phyloP scores from a whole-genome alignment of 2,888 invertebrate genomes.

The Pammene fasciana region DNA sequence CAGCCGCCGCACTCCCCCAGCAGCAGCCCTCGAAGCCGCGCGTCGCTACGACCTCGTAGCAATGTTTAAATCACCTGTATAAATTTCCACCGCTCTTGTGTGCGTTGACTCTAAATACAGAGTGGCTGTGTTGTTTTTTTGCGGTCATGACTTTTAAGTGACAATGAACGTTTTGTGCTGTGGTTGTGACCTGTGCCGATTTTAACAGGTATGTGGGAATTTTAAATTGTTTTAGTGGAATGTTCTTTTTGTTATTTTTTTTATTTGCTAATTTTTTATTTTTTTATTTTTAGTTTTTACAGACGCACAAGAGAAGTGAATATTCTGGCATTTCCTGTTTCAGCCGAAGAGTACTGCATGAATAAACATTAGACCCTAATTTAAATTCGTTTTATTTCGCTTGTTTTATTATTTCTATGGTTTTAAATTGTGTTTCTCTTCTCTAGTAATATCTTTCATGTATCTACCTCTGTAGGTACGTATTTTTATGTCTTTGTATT shows the following conservation, averaged over 20 bases:
- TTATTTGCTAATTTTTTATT: constrained; percentile 6
- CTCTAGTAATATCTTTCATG: not conserved
- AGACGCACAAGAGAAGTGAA: constrained; percentile 1
- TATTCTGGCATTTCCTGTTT: not conserved
- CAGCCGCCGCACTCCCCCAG: constrained; percentile 60
- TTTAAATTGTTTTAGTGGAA: not conserved
- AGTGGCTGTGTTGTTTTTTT: constrained; percentile 50
- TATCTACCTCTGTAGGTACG: too few species aligned
- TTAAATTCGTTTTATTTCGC: constrained; percentile 10
- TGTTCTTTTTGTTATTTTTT: not conserved
- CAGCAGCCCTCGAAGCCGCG: constrained; percentile 50
- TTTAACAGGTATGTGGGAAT: constrained; percentile 64
- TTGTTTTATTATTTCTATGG: not conserved
- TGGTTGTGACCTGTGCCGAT: constrained; percentile 52
- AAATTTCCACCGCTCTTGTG: constrained; percentile 48
- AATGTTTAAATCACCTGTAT: constrained; percentile 59
- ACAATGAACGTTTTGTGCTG: constrained; percentile 57
- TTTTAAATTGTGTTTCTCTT: not conserved
- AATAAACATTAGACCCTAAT: not conserved
- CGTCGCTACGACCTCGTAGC: constrained; percentile 53
- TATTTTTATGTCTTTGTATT: too few species aligned
- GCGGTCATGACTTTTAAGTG: constrained; percentile 60
- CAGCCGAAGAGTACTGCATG: constrained; percentile 4
- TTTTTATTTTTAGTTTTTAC: constrained; percentile 13
- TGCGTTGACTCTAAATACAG: constrained; percentile 50